Percentiles rank a stretch among this genome's conserved stretches.
Evolutionary conservation across 2,888 invertebrate species (phyloP).

Genomic region (Diadromus collaris): DNA sequence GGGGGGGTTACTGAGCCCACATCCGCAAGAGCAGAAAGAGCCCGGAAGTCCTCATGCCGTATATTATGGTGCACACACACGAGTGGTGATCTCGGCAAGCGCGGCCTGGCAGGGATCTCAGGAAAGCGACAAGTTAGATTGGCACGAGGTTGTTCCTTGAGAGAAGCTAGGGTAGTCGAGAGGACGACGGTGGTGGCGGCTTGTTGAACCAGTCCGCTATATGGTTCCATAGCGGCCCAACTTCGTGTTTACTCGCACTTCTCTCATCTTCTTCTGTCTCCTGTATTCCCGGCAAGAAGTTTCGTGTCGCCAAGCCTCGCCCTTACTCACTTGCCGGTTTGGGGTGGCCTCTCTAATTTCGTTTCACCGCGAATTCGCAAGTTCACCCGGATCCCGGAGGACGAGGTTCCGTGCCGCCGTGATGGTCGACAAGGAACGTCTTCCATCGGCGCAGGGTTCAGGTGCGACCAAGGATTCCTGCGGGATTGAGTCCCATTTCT

Average conservation of each 20-base stretch:
- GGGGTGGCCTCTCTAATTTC: slow-evolving; percentile 50
- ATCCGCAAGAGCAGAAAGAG: slow-evolving; percentile 15
- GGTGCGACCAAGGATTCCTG: background rate
- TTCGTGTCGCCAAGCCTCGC: background rate
- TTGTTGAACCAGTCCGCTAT: slow-evolving; percentile 43
- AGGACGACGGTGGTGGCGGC: slow-evolving; percentile 13
- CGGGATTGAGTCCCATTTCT: background rate
- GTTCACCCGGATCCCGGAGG: slow-evolving; percentile 43
- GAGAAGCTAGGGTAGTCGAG: slow-evolving; percentile 18
- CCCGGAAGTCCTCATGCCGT: slow-evolving; percentile 24
- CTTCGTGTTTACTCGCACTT: slow-evolving; percentile 42
- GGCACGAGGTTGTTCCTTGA: slow-evolving; percentile 56
- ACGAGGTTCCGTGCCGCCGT: slow-evolving; percentile 48
- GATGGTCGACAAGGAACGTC: slow-evolving; percentile 32
- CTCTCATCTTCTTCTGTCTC: background rate
- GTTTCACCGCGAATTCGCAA: slow-evolving; percentile 57
- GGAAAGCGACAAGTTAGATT: slow-evolving; percentile 61
- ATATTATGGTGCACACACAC: slow-evolving; percentile 36
- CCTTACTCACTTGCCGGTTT: slow-evolving; percentile 19
- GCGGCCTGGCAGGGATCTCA: slow-evolving; percentile 46
- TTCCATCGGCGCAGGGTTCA: slow-evolving; percentile 11
- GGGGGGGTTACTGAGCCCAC: background rate
- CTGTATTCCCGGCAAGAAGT: background rate
- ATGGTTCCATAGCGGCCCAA: slow-evolving; percentile 35
- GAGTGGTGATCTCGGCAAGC: slow-evolving; percentile 27